Conservation (phyloP, 2,797 vertebrate species). For the Rhinogobio ventralis region DNA sequence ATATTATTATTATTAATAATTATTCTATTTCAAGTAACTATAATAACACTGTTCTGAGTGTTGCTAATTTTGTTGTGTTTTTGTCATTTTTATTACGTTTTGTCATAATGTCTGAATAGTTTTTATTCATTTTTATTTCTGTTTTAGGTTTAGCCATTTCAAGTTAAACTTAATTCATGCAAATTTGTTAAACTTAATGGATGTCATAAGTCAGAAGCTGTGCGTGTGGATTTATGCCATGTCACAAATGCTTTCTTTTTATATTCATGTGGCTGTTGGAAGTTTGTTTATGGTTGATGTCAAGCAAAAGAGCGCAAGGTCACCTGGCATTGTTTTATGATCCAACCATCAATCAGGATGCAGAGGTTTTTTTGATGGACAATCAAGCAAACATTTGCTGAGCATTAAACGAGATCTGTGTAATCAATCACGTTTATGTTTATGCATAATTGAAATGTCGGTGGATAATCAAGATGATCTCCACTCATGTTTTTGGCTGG, state of each 20-base stretch:
- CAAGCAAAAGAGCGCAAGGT: not conserved
- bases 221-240: not conserved
- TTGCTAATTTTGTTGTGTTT: too few relatives aligned
- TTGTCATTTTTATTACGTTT: too few relatives aligned
- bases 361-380: slow-evolving; percentile 14
- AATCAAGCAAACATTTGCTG: slow-evolving; percentile 3
- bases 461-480: slow-evolving; percentile 39
- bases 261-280: not conserved
- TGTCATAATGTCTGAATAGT: not conserved
- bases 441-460: slow-evolving; percentile 6
- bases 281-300: slow-evolving; percentile 3
- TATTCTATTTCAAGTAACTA: not conserved
- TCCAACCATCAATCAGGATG: slow-evolving; percentile 9
- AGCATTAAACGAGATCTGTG: slow-evolving; percentile 15
- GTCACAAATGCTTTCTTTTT: slow-evolving; percentile 5
- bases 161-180: not conserved
- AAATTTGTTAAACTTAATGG: slow-evolving; percentile 4
- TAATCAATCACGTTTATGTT: slow-evolving; percentile 42
- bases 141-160: not conserved
- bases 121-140: not conserved
- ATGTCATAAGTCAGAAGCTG: not conserved
- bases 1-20: too few relatives aligned
- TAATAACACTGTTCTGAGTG: not conserved
- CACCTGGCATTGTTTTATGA: slow-evolving; percentile 1
- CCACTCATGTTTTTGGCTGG: slow-evolving; percentile 5